A percentile compares a stretch with the other conserved stretches of the same genome.
Evolutionary conservation across 2,797 vertebrate species (phyloP).

Genomic region (Meda fulgida): DNA sequence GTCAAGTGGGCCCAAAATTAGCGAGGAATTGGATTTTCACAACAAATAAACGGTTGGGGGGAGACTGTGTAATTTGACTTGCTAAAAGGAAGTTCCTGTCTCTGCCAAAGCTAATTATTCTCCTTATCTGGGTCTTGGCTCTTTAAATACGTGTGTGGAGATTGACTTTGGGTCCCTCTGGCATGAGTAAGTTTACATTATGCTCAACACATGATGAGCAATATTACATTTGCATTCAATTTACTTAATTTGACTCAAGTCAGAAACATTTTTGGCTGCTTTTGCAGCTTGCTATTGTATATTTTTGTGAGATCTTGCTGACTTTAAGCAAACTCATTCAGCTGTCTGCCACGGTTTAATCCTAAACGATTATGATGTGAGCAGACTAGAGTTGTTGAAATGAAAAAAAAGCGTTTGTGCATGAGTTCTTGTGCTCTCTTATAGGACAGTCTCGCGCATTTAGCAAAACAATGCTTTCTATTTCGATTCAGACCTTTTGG

Average conservation of each 20-base stretch:
- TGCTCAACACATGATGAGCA: conserved; percentile 19
- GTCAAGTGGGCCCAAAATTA: conserved; percentile 54
- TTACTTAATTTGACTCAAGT: conserved; percentile 15
- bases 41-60: conserved; percentile 54
- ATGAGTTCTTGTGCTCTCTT: background rate
- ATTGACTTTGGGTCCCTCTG: conserved; percentile 10
- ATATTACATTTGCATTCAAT: conserved; percentile 30
- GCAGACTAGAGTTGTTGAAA: background rate
- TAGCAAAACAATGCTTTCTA: background rate
- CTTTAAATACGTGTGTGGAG: conserved; percentile 32
- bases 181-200: conserved; percentile 24
- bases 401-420: background rate
- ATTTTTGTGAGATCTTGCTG: background rate
- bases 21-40: conserved; percentile 49
- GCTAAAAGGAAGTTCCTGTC: conserved; percentile 57
- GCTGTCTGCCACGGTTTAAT: background rate
- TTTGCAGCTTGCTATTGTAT: conserved; percentile 1
- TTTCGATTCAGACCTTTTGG: background rate
- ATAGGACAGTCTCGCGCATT: background rate
- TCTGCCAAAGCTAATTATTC: conserved; percentile 57
- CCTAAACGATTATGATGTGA: background rate
- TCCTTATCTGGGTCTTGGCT: conserved; percentile 48
- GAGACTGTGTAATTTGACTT: conserved; percentile 57
- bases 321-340: background rate
- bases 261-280: background rate